Conservation (phyloP, 2,113 vertebrate genomes). For the Serilophus lunatus region DNA sequence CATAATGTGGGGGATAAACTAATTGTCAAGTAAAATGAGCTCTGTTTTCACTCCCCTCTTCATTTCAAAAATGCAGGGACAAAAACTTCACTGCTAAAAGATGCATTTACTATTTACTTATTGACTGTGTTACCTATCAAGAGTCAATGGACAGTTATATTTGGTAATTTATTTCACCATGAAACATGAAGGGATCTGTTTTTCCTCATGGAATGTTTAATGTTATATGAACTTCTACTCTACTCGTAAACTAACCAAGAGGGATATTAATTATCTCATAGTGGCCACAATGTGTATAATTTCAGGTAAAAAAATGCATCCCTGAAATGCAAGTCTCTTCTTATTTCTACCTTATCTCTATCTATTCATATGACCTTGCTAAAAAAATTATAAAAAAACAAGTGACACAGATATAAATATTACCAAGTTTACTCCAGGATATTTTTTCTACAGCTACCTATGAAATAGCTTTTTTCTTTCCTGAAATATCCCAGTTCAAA, state of each 20-base stretch:
- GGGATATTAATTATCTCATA: neutral
- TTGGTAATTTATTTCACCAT: neutral
- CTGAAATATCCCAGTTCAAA: neutral
- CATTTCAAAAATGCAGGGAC: neutral
- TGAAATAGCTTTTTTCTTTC: neutral
- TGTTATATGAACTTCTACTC: neutral
- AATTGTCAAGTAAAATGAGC: conserved; percentile 11
- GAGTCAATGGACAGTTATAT: neutral
- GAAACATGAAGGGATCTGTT: neutral
- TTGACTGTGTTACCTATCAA: neutral
- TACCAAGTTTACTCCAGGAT: neutral
- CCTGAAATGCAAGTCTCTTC: neutral
- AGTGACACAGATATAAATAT: neutral
- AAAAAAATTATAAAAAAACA: neutral
- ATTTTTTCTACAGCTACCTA: neutral
- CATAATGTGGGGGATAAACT: neutral
- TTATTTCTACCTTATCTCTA: neutral
- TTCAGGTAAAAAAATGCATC: neutral
- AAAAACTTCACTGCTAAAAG: conserved; percentile 2
- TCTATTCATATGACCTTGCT: neutral
- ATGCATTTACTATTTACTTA: neutral
- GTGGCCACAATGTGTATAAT: neutral
- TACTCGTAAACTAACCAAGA: neutral
- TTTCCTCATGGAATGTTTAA: neutral
- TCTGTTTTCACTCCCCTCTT: neutral